These are phyloP conservation scores for Stylophora pistillata DNA, from an alignment of 64 coral and sea anemone genomes.

Conservation along the genomic window DNA sequence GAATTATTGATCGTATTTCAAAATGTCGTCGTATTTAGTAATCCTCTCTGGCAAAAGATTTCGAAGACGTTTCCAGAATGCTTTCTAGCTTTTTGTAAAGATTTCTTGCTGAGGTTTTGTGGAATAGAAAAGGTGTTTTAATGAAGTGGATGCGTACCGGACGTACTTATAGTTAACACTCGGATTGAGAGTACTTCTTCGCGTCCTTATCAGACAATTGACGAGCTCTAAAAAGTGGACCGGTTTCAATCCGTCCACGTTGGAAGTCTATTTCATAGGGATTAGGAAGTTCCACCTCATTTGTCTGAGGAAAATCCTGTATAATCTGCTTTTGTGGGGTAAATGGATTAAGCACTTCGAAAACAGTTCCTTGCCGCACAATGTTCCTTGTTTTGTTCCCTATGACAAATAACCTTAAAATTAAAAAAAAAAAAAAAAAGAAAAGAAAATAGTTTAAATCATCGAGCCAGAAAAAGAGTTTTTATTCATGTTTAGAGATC, in stretches of 20 bases:
- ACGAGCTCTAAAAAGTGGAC: neutral
- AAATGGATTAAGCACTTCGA: neutral
- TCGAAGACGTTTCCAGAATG: neutral
- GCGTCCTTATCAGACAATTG: neutral
- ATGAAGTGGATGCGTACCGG: neutral
- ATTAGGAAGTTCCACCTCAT: neutral
- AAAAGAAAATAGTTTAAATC: neutral
- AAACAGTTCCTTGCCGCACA: neutral
- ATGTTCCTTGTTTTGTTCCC: neutral
- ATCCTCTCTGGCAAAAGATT: neutral
- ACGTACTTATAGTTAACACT: conserved; percentile 3
- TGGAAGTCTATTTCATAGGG: neutral
- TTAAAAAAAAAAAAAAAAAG: neutral
- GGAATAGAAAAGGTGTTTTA: neutral
- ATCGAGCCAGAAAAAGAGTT: neutral
- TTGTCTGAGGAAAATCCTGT: neutral
- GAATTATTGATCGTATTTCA: too few species aligned
- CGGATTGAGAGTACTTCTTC: neutral
- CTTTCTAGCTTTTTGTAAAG: neutral
- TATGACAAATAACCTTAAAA: neutral
- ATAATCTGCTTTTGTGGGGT: conserved; percentile 1
- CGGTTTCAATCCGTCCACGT: conserved; percentile 2
- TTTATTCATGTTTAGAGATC: neutral
- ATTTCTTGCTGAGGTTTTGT: neutral
- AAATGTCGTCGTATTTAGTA: neutral